Conservation (phyloP, 2,888 invertebrate species). For the Euspilapteryx auroguttella region DNA sequence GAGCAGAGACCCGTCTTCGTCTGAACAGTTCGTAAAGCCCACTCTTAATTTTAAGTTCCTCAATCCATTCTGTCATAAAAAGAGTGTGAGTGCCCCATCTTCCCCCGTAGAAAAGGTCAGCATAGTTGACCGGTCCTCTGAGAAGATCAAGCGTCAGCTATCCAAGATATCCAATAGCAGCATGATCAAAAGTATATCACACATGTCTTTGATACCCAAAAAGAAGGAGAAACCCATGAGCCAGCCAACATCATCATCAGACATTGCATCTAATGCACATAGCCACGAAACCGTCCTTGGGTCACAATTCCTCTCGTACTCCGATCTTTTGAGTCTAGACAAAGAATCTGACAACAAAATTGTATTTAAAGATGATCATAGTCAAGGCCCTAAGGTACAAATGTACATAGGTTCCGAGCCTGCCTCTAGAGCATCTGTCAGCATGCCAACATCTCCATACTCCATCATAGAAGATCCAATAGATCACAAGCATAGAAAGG, state of each 20-base stretch:
- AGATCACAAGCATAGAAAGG: constrained; percentile 21
- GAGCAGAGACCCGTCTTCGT: constrained; percentile 13
- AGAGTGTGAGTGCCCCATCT: constrained; percentile 45
- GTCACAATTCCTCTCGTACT: constrained; percentile 51
- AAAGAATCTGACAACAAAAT: constrained; percentile 18
- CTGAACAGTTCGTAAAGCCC: constrained; percentile 23
- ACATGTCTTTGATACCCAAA: constrained; percentile 39
- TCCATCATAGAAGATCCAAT: constrained; percentile 8
- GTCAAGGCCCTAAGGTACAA: constrained; percentile 37
- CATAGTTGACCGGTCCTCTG: constrained; percentile 46
- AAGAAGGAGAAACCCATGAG: constrained; percentile 35
- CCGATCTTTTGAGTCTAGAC: constrained; percentile 37
- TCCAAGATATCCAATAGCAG: constrained; percentile 41
- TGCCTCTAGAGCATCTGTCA: constrained; percentile 34
- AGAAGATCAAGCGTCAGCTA: constrained; percentile 35
- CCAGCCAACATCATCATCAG: constrained; percentile 36
- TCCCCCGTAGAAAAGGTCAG: constrained; percentile 41
- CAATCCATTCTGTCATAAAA: constrained; percentile 43
- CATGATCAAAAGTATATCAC: constrained; percentile 51
- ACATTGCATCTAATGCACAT: constrained; percentile 35
- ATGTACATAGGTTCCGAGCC: constrained; percentile 56
- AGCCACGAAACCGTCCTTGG: constrained; percentile 53
- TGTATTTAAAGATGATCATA: constrained; percentile 20
- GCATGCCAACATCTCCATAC: constrained; percentile 23
- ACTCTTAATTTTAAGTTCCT: constrained; percentile 26